These are phyloP conservation scores for Catajapyx aquilonaris DNA, from an alignment of 1,140 invertebrate species.

Conservation along the genomic window DNA sequence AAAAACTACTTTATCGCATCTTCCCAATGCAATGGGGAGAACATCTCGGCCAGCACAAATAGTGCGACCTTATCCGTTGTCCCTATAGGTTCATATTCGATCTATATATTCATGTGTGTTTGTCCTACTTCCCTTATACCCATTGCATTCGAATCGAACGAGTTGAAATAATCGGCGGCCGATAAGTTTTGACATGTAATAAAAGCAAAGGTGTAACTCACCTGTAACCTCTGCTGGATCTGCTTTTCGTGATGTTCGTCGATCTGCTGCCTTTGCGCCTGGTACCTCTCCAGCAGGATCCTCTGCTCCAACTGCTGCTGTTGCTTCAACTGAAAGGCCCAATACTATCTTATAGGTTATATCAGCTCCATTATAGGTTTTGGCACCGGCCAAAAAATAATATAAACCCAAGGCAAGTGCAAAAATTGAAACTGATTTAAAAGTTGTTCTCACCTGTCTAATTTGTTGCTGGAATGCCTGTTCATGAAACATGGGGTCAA, in stretches of 20 bases:
- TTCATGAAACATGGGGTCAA: constrained; percentile 22
- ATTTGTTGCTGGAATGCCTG: constrained; percentile 33
- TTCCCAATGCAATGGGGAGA: background rate
- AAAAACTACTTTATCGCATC: too few relatives aligned
- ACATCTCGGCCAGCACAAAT: background rate
- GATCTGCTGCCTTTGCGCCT: constrained; percentile 68
- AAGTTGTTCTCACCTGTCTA: constrained; percentile 21
- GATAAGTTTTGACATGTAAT: background rate
- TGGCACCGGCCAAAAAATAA: too few relatives aligned
- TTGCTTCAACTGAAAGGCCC: constrained; percentile 71
- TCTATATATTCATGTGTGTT: background rate
- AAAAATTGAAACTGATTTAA: background rate
- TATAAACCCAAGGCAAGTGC: too few relatives aligned
- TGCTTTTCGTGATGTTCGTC: constrained; percentile 74
- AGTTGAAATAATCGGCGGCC: background rate
- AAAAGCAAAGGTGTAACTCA: constrained; percentile 21
- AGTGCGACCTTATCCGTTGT: background rate
- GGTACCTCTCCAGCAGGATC: constrained; percentile 65
- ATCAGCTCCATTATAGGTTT: too few relatives aligned
- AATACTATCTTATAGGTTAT: too few relatives aligned
- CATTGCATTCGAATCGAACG: background rate
- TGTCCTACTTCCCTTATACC: background rate
- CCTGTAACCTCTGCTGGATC: constrained; percentile 66
- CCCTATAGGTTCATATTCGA: background rate
- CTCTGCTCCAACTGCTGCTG: constrained; percentile 78